Conservation (phyloP, 2,888 invertebrate genomes). For the Stegophylla sp. region DNA sequence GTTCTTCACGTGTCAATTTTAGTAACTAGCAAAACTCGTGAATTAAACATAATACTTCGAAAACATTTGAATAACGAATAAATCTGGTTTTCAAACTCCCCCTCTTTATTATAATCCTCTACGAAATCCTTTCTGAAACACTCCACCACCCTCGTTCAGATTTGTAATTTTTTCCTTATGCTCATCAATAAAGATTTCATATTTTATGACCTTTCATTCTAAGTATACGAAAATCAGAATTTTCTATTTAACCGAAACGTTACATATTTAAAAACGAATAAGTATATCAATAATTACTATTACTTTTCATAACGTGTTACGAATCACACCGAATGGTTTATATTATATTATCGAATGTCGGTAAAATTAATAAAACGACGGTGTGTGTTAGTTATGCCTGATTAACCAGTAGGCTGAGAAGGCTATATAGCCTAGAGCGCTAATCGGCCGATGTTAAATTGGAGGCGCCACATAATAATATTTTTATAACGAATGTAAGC, state of each 20-base stretch:
- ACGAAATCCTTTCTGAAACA: not conserved
- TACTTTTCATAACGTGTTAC: no score
- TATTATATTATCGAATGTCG: no score
- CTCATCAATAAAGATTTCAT: not conserved
- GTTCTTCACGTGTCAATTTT: slow-evolving; percentile 15
- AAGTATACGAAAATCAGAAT: not conserved
- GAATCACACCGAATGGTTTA: no score
- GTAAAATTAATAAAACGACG: no score
- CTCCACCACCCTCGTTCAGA: not conserved
- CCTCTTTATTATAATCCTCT: slow-evolving; percentile 23
- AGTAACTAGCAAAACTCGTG: slow-evolving; percentile 32
- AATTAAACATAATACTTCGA: slow-evolving; percentile 39
- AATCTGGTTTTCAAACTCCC: slow-evolving; percentile 14
- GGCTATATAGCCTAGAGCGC: slow-evolving; percentile 2
- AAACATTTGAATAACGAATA: slow-evolving; percentile 4
- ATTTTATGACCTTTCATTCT: not conserved
- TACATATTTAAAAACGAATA: no score
- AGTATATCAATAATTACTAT: no score
- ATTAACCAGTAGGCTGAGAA: not conserved
- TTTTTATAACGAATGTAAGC: not conserved
- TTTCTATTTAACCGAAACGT: no score
- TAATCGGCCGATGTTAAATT: not conserved
- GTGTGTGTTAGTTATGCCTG: no score
- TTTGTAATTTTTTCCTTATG: slow-evolving; percentile 20
- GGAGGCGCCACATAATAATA: slow-evolving; percentile 1